Base-by-base conservation (phyloP, 2,113 vertebrate species). In the Notothenia coriiceps region DNA sequence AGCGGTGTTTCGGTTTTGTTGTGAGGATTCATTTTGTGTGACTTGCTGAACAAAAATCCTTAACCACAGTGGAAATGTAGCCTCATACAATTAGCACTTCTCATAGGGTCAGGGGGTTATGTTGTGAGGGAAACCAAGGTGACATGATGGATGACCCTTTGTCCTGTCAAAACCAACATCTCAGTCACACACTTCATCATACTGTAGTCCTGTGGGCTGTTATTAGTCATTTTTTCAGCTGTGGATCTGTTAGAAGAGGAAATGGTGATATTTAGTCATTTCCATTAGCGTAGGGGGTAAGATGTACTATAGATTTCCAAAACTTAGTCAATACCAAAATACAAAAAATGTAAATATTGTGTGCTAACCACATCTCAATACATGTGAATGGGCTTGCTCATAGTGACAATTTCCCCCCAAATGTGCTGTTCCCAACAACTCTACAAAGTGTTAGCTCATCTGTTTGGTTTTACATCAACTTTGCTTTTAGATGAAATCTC, bases 61-160 rank as follows among this genome's bases (percentile, higher is more conserved):
- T 20, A 65, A 85, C 90, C 88, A 3, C 89, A 92, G 87, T 93
- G 91, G 93, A 93, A 94, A 91, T 83, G 78, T 88, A 64, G 82
- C 84, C 79, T 91, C 86, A 89, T 87, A 83, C 84, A 82, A 72
- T 90, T 70, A 83, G 79, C 86, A 82, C 82, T 88, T 90, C 78
- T 91, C 79, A 71, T 56, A 79, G 75, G 87, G 87, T 93, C 88
- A 91, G 46, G 57, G 62, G 85, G 86, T 92, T 78, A 89, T 74
- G 80, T 80, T 88, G 67, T 87, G 74, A 92, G 80, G 54, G 67
- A 93, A 93, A 76, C 22, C 70, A 59, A 79, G 63, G 62, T 91
- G 79, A 91, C 91, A 86, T 91, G 84, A 90, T 72, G 51, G 50
- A 76, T 86, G 86, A 72, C 73, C 80, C 86, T 84, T 86, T 71